Percentiles rank a stretch among this genome's conserved stretches.
Conservation (phyloP, 2,113 vertebrate species). For the Leptocoma aspasia region DNA sequence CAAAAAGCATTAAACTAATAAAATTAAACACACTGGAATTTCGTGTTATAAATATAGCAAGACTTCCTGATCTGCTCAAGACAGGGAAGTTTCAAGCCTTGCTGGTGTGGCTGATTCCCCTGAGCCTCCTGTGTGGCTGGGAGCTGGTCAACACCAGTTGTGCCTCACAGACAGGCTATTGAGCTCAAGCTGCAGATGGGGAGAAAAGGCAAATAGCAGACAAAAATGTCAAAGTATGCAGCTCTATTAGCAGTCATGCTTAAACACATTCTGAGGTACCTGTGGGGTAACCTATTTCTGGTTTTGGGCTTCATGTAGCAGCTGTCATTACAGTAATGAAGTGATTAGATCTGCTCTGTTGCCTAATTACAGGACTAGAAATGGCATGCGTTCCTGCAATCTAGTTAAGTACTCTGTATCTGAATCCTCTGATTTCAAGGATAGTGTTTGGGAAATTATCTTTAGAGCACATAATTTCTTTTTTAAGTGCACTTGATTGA, state of each 20-base stretch:
- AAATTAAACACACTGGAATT: conserved; percentile 21
- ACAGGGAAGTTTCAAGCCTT: not conserved
- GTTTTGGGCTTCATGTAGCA: not conserved
- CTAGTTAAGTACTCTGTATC: conserved; percentile 9
- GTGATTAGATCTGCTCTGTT: conserved; percentile 55
- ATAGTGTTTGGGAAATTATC: conserved; percentile 35
- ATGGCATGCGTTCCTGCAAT: not conserved
- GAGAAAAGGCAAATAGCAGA: not conserved
- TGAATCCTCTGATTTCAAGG: conserved; percentile 26
- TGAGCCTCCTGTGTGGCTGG: fast-evolving
- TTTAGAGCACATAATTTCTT: not conserved
- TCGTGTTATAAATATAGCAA: not conserved
- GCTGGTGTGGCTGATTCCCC: not conserved
- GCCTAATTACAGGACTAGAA: conserved; percentile 51
- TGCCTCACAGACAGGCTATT: not conserved
- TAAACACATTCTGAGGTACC: not conserved
- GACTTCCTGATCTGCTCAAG: not conserved
- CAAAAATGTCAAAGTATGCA: not conserved
- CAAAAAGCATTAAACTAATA: not conserved
- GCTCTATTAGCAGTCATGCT: not conserved
- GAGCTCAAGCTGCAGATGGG: not conserved
- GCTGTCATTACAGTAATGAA: conserved; percentile 36
- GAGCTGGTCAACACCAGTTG: not conserved
- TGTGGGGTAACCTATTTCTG: not conserved
- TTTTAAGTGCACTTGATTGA: not conserved